Evolutionary conservation across 2,888 invertebrate genomes (phyloP), one percentile per base, ranked within the genome.

Genomic region (Metellina segmentata): DNA sequence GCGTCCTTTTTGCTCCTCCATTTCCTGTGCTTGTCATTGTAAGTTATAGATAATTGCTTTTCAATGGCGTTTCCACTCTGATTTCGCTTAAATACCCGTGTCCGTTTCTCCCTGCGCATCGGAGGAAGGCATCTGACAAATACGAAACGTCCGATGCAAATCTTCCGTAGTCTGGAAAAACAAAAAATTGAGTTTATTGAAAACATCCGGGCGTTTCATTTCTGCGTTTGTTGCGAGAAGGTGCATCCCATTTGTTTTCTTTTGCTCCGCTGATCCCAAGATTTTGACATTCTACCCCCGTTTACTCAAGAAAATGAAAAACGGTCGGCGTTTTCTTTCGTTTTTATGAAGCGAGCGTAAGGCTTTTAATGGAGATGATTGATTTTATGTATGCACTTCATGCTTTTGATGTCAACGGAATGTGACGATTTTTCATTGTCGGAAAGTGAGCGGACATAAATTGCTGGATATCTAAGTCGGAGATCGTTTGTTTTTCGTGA

Each of bases 181-280:
- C 81, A 70, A 82, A 82, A 82, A 48, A 70, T 16, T 4, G 16
- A 51, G 82, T 71, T 82, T 82, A 71, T 82, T 49, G 71, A 82
- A 71, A 70, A 82, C 70, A 16, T 82, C 85, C 61, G 53, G 61
- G 11, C 19, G 69, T 77, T 61, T 61, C 61, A 75, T 85, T 75
- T 75, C 75, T 85, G 85, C 85, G 61, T 85, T 85, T 85, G 61
- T 20, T 77, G 51, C 77, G 6, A 61, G 61, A 77, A 49, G 69
- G 69, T 78, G 48, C 78, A 75, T 69, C 19, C 69, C 78, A 85
- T 85, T 85, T 69, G 48, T 77, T 69, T 72, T 49, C 72, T 77
- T 85, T 69, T 75, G 77, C 69, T 48, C 53, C 77, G 77, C n/a
- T 77, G 69, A 69, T 70, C 34, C 85, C 49, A 49, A 81, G 69